Conservation (phyloP, 2,888 invertebrate species). For the Cryptosula pallasiana region DNA sequence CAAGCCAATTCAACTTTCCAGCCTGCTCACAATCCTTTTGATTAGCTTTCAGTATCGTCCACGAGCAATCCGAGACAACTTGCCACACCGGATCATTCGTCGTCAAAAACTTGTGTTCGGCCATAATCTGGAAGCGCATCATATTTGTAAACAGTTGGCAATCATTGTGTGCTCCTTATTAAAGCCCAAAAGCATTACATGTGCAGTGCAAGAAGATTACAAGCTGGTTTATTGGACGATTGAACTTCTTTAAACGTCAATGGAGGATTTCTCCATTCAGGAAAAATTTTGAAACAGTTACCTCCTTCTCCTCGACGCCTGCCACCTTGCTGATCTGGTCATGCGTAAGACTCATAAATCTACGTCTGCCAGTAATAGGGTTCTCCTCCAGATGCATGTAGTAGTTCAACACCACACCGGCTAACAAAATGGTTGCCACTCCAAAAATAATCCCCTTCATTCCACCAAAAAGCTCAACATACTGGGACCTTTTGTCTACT, state of each 20-base stretch:
- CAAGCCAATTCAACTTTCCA: conserved; percentile 55
- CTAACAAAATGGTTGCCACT: conserved; percentile 26
- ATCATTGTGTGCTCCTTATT: no score
- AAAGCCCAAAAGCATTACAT: no score
- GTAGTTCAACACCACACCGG: conserved; percentile 38
- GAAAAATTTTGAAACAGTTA: no score
- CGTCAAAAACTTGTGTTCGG: conserved; percentile 48
- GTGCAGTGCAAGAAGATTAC: no score
- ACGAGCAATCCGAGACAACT: conserved; percentile 51
- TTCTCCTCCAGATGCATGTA: conserved; percentile 55
- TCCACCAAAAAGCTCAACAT: conserved; percentile 28
- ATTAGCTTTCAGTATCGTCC: conserved; percentile 55
- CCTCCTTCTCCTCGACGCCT: conserved; percentile 49
- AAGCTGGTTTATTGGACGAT: no score
- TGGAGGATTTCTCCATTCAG: no score
- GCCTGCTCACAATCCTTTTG: conserved; percentile 54
- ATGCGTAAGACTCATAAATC: conserved; percentile 57
- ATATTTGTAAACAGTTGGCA: no score
- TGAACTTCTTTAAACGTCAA: no score
- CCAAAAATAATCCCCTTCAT: conserved; percentile 27
- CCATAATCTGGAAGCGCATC: conserved; percentile 45
- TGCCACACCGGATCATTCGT: conserved; percentile 49
- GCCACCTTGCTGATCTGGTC: conserved; percentile 54
- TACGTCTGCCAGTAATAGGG: conserved; percentile 57
- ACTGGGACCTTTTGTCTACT: conserved; percentile 39